phyloP scores from a whole-genome alignment of 2,888 invertebrate species.

The Mesochorus sp. region DNA sequence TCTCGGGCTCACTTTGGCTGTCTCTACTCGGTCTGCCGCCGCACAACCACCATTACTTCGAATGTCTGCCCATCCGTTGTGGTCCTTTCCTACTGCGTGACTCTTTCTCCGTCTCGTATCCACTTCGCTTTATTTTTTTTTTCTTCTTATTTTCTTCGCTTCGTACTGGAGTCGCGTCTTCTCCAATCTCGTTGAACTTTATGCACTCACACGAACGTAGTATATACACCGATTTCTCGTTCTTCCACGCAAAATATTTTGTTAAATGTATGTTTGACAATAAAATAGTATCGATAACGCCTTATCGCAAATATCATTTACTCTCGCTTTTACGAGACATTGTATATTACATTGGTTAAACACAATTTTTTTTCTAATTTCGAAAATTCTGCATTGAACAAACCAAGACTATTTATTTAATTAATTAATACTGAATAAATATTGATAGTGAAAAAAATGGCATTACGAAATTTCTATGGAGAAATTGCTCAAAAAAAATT shows the following conservation, averaged over 20 bases:
- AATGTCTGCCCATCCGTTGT: slow-evolving; percentile 53
- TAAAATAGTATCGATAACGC: slow-evolving; percentile 27
- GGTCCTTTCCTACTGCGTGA: slow-evolving; percentile 37
- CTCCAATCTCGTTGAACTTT: slow-evolving; percentile 45
- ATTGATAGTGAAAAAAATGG: no score
- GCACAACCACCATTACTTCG: slow-evolving; percentile 13
- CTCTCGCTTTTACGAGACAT: slow-evolving; percentile 6
- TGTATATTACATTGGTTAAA: neutral
- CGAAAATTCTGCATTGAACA: neutral
- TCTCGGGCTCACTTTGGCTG: slow-evolving; percentile 60
- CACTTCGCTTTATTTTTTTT: neutral
- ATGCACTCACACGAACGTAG: slow-evolving; percentile 58
- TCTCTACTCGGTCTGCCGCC: slow-evolving; percentile 22
- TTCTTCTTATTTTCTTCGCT: slow-evolving; percentile 23
- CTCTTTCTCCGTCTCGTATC: slow-evolving; percentile 15
- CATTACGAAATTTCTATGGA: no score
- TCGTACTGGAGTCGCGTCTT: slow-evolving; percentile 32
- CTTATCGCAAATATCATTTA: slow-evolving; percentile 50
- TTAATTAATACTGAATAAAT: neutral
- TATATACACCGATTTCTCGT: neutral
- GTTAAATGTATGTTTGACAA: slow-evolving; percentile 23
- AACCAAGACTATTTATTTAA: neutral
- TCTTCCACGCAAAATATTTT: slow-evolving; percentile 3
- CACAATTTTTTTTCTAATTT: slow-evolving; percentile 32
- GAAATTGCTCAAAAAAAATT: no score